Base-by-base conservation (phyloP, 2,797 vertebrate genomes). In the Taenioides sp. region DNA sequence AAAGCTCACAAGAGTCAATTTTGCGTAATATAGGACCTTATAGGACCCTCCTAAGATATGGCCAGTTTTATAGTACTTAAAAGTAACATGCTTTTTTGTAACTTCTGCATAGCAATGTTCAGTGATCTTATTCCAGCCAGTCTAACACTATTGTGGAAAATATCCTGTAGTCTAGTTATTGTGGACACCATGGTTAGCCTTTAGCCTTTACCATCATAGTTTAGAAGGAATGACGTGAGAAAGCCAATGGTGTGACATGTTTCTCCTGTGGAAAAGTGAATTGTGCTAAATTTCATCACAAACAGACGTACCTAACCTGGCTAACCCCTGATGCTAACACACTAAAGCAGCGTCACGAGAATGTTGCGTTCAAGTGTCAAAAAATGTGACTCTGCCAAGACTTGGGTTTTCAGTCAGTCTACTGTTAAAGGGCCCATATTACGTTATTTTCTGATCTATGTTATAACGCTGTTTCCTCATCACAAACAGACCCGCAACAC, bases 231-330 rank as follows among this genome's bases (percentile, higher is more conserved):
- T 65, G 34, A n/a, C 23, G 12, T 22, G 37, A n/a, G n/a, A 23
- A 25, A 2, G 62, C 10, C 61, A 16, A 23, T 2, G 20, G n/a
- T 47, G 62, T 25, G 37, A 63, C 31, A 22, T 63, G 2, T 10
- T 37, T 63, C 61, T 16, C 20, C 10, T 22, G n/a, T 17, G n/a
- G n/a, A 14, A 43, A 25, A 65, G 22, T 10, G 43, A 20, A 34
- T 27, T 16, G 50, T 12, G 27, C 65, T 25, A 64, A 16, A 34
- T 23, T 49, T 75, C 78, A 83, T 79, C 72, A 71, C 37, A 20
- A 40, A 70, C 66, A 58, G 64, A 67, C 63, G 84, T 83, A 81
- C 22, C 67, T 34, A 22, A 25, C 28, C 11, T 34, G 28, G 18
- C 18, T n/a, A 64, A 65, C 22, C 23, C 63, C 43, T 50, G 40